Conservation (phyloP, 2,113 vertebrate genomes). For the Ceyx margarethae region DNA sequence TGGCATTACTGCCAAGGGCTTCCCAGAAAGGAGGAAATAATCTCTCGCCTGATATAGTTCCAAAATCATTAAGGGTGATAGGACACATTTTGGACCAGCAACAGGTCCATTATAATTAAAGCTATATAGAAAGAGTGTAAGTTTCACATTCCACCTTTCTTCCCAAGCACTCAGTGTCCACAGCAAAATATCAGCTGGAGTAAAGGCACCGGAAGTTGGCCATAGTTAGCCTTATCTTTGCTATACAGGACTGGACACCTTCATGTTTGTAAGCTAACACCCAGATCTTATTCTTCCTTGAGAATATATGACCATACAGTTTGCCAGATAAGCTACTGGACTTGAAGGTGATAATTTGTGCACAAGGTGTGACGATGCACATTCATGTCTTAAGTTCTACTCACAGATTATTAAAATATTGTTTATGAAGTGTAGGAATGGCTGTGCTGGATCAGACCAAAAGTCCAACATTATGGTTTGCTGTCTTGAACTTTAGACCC, state of each 20-base stretch:
- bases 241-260: constrained; percentile 30
- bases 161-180: background rate
- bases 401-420: constrained; percentile 8
- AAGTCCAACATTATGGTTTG: background rate
- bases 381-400: background rate
- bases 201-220: constrained; percentile 16
- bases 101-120: background rate
- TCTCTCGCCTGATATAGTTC: background rate
- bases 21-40: background rate
- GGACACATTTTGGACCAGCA: background rate
- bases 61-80: background rate
- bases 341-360: constrained; percentile 38
- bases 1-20: background rate
- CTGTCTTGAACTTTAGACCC: background rate
- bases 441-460: background rate
- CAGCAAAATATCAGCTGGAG: constrained; percentile 19
- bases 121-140: background rate
- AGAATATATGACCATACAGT: background rate
- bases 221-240: constrained; percentile 37
- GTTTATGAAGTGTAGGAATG: background rate
- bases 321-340: constrained; percentile 34
- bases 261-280: constrained; percentile 46
- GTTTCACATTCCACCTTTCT: background rate
- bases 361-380: background rate
- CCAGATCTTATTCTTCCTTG: constrained; percentile 40